These are phyloP conservation scores for Spodoptera litura DNA, from an alignment of 1,140 invertebrate genomes.

Conservation along the genomic window DNA sequence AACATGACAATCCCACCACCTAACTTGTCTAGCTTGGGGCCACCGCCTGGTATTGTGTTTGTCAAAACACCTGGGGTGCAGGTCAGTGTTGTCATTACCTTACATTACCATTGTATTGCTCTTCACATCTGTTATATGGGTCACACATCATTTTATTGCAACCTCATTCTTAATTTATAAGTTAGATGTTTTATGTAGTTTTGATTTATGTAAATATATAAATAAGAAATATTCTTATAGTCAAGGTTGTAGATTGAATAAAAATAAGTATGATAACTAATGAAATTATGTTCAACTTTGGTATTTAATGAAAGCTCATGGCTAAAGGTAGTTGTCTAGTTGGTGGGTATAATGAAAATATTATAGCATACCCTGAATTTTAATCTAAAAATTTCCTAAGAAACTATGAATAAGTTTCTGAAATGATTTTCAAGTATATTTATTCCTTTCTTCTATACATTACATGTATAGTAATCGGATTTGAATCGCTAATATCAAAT, in stretches of 20 bases:
- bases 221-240: constrained; percentile 6
- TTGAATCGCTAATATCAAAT: no score
- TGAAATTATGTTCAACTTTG: constrained; percentile 21
- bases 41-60: constrained; percentile 80
- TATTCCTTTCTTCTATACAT: no score
- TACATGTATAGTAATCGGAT: no score
- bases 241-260: constrained; percentile 35
- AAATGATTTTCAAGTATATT: no score
- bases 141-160: background rate
- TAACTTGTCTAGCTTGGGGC: constrained; percentile 80
- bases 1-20: constrained; percentile 82
- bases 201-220: background rate
- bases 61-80: constrained; percentile 78
- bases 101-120: constrained; percentile 1
- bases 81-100: constrained; percentile 68
- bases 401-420: no score
- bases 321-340: background rate
- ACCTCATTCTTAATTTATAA: background rate
- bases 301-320: background rate
- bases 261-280: constrained; percentile 7
- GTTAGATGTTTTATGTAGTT: background rate
- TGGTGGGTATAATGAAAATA: no score
- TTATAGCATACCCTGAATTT: no score
- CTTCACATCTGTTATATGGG: no score
- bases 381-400: no score